A percentile compares a stretch with the other conserved stretches of the same genome.
These are phyloP conservation scores for Ridgeia piscesae DNA, from an alignment of 1,140 invertebrate genomes.

Conservation along the genomic window DNA sequence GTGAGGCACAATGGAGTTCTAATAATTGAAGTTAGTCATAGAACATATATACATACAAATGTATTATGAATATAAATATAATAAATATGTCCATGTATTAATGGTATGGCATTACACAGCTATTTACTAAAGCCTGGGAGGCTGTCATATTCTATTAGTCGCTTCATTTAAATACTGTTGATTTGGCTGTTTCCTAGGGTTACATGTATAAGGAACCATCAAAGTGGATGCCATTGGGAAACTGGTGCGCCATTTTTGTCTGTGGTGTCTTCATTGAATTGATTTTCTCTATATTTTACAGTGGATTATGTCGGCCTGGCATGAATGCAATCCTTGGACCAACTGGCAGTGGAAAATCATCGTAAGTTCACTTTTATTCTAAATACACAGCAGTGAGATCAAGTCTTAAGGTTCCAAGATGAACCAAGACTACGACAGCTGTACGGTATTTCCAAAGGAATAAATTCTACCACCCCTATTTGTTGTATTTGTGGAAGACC, in stretches of 20 bases:
- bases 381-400: not conserved
- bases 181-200: no score
- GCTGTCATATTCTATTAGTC: no score
- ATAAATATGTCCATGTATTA: no score
- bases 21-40: no score
- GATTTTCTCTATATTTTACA: constrained; percentile 29
- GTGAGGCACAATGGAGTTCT: no score
- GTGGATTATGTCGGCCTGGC: constrained; percentile 53
- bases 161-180: no score
- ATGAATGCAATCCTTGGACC: constrained; percentile 59
- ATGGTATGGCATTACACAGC: no score
- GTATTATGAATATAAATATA: no score
- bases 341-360: constrained; percentile 57
- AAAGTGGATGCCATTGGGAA: not conserved
- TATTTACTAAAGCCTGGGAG: no score
- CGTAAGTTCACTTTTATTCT: constrained; percentile 43
- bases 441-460: not conserved
- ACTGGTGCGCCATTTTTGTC: not conserved
- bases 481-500: not conserved
- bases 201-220: no score
- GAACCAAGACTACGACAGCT: not conserved
- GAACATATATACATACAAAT: no score
- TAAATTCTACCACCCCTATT: not conserved
- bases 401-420: not conserved
- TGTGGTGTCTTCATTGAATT: constrained; percentile 11